These are phyloP conservation scores for Apomyelois bistriatella DNA, from an alignment of 2,888 invertebrate species.

Conservation along the genomic window DNA sequence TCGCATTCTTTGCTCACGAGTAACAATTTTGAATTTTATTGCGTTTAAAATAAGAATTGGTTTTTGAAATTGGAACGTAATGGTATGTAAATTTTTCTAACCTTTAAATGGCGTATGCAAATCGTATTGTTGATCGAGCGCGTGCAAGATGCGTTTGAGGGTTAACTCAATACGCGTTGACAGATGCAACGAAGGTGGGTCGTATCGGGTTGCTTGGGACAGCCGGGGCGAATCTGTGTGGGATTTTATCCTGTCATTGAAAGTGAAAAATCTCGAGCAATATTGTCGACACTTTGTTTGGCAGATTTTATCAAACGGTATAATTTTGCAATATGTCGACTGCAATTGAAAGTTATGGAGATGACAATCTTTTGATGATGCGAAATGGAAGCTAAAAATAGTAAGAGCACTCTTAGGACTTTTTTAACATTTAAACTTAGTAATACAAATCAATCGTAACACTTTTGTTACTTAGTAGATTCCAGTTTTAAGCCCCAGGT, in stretches of 20 bases:
- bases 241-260: conserved; percentile 5
- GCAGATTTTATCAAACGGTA: not conserved
- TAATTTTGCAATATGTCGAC: not conserved
- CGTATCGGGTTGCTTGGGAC: conserved; percentile 48
- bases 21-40: conserved; percentile 4
- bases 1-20: not conserved
- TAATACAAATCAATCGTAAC: too few relatives aligned
- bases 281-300: not conserved
- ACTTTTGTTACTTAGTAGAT: too few relatives aligned
- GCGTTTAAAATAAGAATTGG: not conserved
- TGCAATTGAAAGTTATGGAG: not conserved
- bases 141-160: conserved; percentile 42
- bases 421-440: too few relatives aligned
- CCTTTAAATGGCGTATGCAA: conserved; percentile 72
- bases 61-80: conserved; percentile 6
- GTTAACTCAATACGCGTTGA: conserved; percentile 68
- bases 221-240: conserved; percentile 8
- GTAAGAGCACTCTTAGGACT: too few relatives aligned
- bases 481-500: too few relatives aligned
- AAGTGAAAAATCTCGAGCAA: conserved; percentile 8
- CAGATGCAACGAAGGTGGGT: conserved; percentile 61
- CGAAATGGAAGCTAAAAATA: not conserved
- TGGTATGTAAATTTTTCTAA: conserved; percentile 25
- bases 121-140: conserved; percentile 43
- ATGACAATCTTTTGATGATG: not conserved